phyloP scores from a whole-genome alignment of 2,113 vertebrate genomes.

The Greenwoodochromis staneri region DNA sequence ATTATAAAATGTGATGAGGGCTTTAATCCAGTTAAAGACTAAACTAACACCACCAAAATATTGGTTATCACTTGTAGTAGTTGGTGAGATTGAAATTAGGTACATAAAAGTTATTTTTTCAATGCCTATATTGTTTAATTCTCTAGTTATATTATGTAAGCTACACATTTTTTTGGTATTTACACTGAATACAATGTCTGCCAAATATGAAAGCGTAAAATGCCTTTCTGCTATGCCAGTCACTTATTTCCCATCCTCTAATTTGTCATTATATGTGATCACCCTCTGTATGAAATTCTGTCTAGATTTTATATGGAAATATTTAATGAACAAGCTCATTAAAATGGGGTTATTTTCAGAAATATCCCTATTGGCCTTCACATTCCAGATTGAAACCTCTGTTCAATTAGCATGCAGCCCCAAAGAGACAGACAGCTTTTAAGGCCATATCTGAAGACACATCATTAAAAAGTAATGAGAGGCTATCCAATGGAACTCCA shows the following conservation, averaged over 20 bases:
- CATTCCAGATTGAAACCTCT: slow-evolving; percentile 48
- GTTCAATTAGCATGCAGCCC: slow-evolving; percentile 57
- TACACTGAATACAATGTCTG: background rate
- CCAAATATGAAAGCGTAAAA: background rate
- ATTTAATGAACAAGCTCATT: slow-evolving; percentile 64
- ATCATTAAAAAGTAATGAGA: slow-evolving; percentile 58
- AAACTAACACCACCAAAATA: background rate
- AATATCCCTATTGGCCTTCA: slow-evolving; percentile 51
- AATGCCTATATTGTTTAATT: background rate
- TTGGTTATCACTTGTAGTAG: background rate
- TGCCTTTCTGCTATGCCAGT: background rate
- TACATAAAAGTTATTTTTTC: background rate
- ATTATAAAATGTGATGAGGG: background rate
- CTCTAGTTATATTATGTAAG: background rate
- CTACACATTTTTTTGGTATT: background rate
- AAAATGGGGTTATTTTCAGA: slow-evolving; percentile 63
- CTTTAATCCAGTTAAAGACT: background rate
- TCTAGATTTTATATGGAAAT: slow-evolving; percentile 28
- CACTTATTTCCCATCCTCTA: background rate
- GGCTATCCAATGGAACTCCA: slow-evolving; percentile 10
- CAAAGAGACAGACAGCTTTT: slow-evolving; percentile 49
- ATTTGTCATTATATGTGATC: background rate
- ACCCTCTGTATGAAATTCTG: background rate
- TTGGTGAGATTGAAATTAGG: background rate
- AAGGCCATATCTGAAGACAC: slow-evolving; percentile 40